Evolutionary conservation across 2,797 vertebrate genomes (phyloP).

Genomic region (Myripristis murdjan): DNA sequence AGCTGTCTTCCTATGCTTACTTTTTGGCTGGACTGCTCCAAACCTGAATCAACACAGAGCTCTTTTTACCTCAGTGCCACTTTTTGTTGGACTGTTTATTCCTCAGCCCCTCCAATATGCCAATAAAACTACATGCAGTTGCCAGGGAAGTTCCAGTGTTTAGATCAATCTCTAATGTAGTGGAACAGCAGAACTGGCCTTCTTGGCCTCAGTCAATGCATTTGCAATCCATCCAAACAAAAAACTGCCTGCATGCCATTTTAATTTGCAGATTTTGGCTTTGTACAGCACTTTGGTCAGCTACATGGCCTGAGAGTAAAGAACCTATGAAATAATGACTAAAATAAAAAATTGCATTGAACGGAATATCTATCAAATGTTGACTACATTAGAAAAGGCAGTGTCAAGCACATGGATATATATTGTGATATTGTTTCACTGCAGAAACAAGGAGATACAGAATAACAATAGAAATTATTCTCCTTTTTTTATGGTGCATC

Average conservation of each 20-base stretch:
- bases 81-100: no score
- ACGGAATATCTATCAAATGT: conserved; percentile 10
- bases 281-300: no score
- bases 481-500: no score
- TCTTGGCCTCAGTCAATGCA: conserved; percentile 12
- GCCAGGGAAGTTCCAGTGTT: neutral
- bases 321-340: neutral
- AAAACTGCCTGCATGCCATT: no score
- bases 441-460: neutral
- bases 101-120: no score
- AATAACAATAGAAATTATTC: no score
- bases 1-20: no score
- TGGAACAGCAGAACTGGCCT: conserved; percentile 16
- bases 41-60: no score
- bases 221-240: conserved; percentile 40
- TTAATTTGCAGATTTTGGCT: no score
- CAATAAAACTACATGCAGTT: neutral
- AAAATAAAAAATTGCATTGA: conserved; percentile 4
- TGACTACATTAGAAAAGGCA: neutral
- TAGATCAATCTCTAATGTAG: conserved; percentile 22
- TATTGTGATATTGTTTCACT: neutral
- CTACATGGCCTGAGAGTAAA: no score
- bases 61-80: no score
- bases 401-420: conserved; percentile 2
- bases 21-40: no score